Conservation (phyloP, 1,140 invertebrate genomes). For the Limonius californicus region DNA sequence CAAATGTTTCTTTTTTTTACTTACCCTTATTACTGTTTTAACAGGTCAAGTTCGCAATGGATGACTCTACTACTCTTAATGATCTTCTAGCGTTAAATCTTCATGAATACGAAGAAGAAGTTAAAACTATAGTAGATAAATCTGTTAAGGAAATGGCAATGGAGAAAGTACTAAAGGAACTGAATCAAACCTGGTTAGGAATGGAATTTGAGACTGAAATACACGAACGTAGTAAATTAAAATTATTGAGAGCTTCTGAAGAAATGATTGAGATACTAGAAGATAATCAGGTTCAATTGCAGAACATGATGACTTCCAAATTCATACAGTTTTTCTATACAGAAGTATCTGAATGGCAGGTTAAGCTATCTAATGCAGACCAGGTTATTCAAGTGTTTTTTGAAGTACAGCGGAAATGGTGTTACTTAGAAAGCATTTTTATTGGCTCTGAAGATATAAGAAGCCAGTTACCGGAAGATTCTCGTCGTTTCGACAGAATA, state of each 20-base stretch:
- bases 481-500: conserved; percentile 86
- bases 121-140: conserved; percentile 95
- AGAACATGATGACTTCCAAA: conserved; percentile 95
- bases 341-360: conserved; percentile 92
- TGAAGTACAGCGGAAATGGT: conserved; percentile 96
- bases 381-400: conserved; percentile 91
- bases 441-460: conserved; percentile 97
- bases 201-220: conserved; percentile 92
- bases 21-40: no score
- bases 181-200: conserved; percentile 84
- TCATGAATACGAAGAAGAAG: conserved; percentile 89
- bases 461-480: conserved; percentile 89
- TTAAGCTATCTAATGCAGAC: conserved; percentile 88
- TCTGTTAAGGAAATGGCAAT: conserved; percentile 97
- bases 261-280: conserved; percentile 95
- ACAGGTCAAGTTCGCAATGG: conserved; percentile 56
- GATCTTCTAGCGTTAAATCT: conserved; percentile 88
- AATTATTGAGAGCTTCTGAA: conserved; percentile 84
- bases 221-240: conserved; percentile 78
- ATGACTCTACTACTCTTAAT: conserved; percentile 83
- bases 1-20: no score
- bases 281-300: conserved; percentile 94
- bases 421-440: conserved; percentile 94
- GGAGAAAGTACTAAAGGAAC: conserved; percentile 89
- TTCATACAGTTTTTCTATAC: conserved; percentile 93